Evolutionary conservation across 2,888 invertebrate species (phyloP), one percentile per base, ranked within the genome.

Genomic region (Tiphia femorata): DNA sequence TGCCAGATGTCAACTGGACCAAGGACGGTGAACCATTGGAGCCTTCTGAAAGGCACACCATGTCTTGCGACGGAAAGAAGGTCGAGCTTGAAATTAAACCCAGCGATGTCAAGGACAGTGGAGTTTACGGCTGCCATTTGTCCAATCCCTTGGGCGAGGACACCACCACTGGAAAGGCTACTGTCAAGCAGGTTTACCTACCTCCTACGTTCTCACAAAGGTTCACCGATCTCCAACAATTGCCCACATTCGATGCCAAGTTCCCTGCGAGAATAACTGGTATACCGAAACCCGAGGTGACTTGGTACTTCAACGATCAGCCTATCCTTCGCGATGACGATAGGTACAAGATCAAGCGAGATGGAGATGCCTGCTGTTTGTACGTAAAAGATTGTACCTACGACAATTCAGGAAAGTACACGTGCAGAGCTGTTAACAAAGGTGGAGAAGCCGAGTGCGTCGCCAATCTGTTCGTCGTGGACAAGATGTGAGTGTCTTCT

Each of bases 251-350:
- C 77, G 94, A 94, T 82, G 93, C 92, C 1, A 95, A 94, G 76
- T 92, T 96, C 83, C 88, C 91, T 0, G 94, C 92, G 0, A 89
- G 93, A 1, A 90, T 95, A 0, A 88, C 87, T 46, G 95, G 95
- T 6, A 88, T 94, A 2, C 96, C 96, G 0, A 86, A 88, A 38
- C 97, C 97, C 0, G 93, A 94, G 7, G 87, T 97, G 16, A 86
- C 88, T 0, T 98, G 97, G 97, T 93, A 89, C 84, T 93, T 92
- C 84, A 90, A 96, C 83, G 94, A 93, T 5, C 86, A 88, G 52
- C 90, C 90, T 0, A 87, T 97, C 14, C 77, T 84, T 38, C 83
- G 84, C 0, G 88, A 90, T 61, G 85, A 87, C 1, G 89, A 90
- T 46, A 95, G 94, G 80, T 94, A 92, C 80, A 88, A 88, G 62